Evolutionary conservation across 1,140 invertebrate genomes (phyloP), one percentile per base, ranked within the genome.

Genomic region (Ooceraea biroi): DNA sequence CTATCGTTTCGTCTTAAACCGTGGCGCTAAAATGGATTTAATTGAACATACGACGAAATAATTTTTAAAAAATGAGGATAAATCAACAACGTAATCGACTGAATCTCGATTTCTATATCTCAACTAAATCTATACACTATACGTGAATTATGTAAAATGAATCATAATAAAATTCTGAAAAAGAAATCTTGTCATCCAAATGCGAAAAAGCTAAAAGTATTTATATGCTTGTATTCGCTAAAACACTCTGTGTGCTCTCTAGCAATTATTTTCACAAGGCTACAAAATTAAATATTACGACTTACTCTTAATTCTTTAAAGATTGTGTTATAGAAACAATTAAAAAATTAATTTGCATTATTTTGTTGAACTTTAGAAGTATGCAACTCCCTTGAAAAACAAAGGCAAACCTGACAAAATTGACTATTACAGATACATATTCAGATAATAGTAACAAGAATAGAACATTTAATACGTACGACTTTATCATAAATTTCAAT

Each of bases 401-500:
- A n/a, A 68, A 22, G 1, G 50, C 44, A 19, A 61, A 84, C n/a
- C 30, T 50, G 12, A 48, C 27, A 19, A 30, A 14, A 78, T 19
- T 41, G 27, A 66, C 1, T 55, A 52, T 74, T 74, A 30, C 1
- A 27, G 17, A 52, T 0, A 77, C 22, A 58, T 61, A 61, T 41
- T 46, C 8, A 63, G 12, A 30, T 4, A 80, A 65, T 69, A 52
- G 25, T 66, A 68, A 41, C 52, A 73, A n/a, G n/a, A n/a, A 83
- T 82, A 22, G 80, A 52, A 84, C 30, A 44, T 84, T 86, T 80
- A 86, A 65, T 94, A 99, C 98, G 95, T 98, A 99, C 99, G 98
- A 96, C 97, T 99, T 99, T 88, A 99, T 96, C 93, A 99, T 97
- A 66, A 93, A 92, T 95, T 98, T 99, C 88, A 99, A 95, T 88